Base-by-base conservation (phyloP, 2,888 invertebrate genomes). In the Slavum lentiscoides region DNA sequence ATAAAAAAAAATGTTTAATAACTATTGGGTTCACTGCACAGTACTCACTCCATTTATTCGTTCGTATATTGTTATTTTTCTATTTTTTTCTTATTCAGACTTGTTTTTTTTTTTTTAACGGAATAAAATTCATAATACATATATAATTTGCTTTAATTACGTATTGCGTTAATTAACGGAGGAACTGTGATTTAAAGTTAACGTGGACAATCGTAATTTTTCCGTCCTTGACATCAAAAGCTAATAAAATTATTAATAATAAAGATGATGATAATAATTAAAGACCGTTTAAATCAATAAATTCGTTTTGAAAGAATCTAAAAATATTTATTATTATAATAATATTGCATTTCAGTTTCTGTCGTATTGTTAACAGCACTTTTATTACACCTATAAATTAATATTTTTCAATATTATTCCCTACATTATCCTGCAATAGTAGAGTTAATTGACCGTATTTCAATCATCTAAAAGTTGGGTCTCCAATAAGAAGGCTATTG, bases 221-320 rank as follows among this genome's bases (percentile, higher is more conserved):
- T 58, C 53, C n/a, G 21, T 21, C 70, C 70, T 72, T 72, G 58
- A 39, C 59, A 59, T 72, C 58, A 59, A 59, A 72, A 72, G 39
- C 39, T 58, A 58, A 72, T 72, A 8, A n/a, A 7, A 72, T 21
- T 2, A 21, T 59, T 39, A 59, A 8, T 64, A 64, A 21, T 58
- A 37, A 58, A 23, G 21, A 53, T 30, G 30, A 55, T 15, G 11
- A 67, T 43, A 67, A 8, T 49, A 43, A 15, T 68, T 53, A 53
- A 53, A 53, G 19, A 19, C 23, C 53, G 53, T 68, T 68, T 8
- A 69, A 55, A 69, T 19, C 30, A 30, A 55, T 55, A 21, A 21
- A 67, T 49, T 43, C 3, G n/a, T 43, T 43, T 30, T 21, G 7
- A 67, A 43, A 67, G 5, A 49, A 21, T 67, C 21, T 21, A 3